Evolutionary conservation across 2,888 invertebrate genomes (phyloP).

Genomic region (Brachyopa scutellaris): DNA sequence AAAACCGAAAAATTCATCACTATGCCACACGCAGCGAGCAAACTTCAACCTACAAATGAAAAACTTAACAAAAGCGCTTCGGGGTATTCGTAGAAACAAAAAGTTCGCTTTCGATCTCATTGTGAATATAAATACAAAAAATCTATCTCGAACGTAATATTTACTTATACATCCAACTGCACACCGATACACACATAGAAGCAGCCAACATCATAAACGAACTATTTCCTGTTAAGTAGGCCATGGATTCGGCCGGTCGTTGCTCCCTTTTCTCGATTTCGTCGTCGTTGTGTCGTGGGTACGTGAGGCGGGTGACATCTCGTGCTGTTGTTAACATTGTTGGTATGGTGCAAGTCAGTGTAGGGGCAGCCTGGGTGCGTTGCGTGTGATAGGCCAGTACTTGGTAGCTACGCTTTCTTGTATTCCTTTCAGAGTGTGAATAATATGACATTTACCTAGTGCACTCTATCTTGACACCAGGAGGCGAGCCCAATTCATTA

Average conservation of each 20-base stretch:
- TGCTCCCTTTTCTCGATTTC: slow-evolving; percentile 78
- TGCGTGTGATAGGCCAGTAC: slow-evolving; percentile 44
- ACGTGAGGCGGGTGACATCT: slow-evolving; percentile 41
- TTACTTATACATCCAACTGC: neutral
- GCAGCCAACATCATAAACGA: slow-evolving; percentile 60
- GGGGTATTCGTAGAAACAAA: slow-evolving; percentile 5
- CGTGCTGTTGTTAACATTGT: slow-evolving; percentile 47
- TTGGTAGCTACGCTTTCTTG: slow-evolving; percentile 17
- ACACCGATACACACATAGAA: neutral
- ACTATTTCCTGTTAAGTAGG: slow-evolving; percentile 79
- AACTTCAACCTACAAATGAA: slow-evolving; percentile 33
- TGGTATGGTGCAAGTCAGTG: neutral
- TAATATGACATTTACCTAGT: slow-evolving; percentile 57
- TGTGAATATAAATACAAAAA: slow-evolving; percentile 25
- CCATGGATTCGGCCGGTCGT: slow-evolving; percentile 81
- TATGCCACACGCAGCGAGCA: slow-evolving; percentile 12
- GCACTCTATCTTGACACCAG: slow-evolving; percentile 69
- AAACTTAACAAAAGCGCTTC: slow-evolving; percentile 12
- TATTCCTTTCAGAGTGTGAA: slow-evolving; percentile 32
- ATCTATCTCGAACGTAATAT: neutral
- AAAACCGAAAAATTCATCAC: slow-evolving; percentile 10
- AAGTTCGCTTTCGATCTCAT: slow-evolving; percentile 66
- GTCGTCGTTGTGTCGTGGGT: slow-evolving; percentile 17
- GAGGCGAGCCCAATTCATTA: slow-evolving; percentile 60
- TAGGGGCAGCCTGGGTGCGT: slow-evolving; percentile 53